These are phyloP conservation scores for Noturus placidus DNA, from an alignment of 2,113 vertebrate genomes.

Conservation along the genomic window DNA sequence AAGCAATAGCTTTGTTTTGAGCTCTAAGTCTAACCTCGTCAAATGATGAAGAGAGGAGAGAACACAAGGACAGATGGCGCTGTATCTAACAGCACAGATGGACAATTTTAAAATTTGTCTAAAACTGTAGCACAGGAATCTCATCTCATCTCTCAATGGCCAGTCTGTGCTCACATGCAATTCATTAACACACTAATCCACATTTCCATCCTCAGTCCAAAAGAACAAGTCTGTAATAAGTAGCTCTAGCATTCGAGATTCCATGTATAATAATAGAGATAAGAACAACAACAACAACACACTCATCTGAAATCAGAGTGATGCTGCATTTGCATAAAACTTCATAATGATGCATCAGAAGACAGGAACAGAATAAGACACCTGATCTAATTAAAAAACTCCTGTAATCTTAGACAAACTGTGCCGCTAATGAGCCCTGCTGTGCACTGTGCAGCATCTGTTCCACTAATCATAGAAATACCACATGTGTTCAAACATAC, in stretches of 20 bases:
- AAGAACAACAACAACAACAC: too few species aligned
- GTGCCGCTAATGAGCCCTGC: constrained; percentile 46
- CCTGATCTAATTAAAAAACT: constrained; percentile 41
- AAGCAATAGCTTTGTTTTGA: not conserved
- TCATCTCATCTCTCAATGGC: constrained; percentile 32
- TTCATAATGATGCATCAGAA: constrained; percentile 30
- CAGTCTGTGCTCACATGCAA: constrained; percentile 13
- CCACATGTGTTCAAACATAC: not conserved
- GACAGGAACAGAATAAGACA: constrained; percentile 38
- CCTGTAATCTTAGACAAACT: constrained; percentile 30
- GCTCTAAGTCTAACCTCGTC: not conserved
- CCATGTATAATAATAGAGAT: not conserved
- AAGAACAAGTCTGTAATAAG: not conserved
- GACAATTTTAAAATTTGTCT: constrained; percentile 15
- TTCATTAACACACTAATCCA: constrained; percentile 15
- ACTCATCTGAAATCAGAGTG: constrained; percentile 9
- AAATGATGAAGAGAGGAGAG: not conserved
- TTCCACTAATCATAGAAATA: constrained; percentile 14
- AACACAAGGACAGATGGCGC: constrained; percentile 24
- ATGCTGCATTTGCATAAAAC: constrained; percentile 20
- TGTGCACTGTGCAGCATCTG: constrained; percentile 37
- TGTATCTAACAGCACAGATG: constrained; percentile 32
- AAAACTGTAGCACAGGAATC: constrained; percentile 23
- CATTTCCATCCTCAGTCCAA: not conserved
- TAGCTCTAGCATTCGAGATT: constrained; percentile 6